Base-by-base conservation (phyloP, 2,113 vertebrate species). In the Takifugu flavidus region DNA sequence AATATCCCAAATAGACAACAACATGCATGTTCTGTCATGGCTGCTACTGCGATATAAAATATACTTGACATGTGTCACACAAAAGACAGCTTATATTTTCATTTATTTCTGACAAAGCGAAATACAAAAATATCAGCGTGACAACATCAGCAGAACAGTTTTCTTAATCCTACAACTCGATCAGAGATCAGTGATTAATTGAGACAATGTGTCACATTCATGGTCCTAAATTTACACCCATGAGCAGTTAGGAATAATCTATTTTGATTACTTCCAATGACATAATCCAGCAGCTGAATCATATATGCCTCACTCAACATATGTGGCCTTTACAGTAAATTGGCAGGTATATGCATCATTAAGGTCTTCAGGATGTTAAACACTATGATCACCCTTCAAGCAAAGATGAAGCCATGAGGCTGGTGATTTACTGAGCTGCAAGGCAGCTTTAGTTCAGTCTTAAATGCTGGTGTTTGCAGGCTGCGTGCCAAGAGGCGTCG, bases 401-500 rank as follows among this genome's bases (percentile, higher is more conserved):
- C 42, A 66, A 56, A 62, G 53, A 59, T 53, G 55, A 73, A 86
- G 75, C 72, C 20, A 15, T 56, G 55, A 73, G 86, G 75, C 72
- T 27, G n/a, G 71, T 81, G 70, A 85, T 87, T 87, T 82, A 66
- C 70, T 61, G 47, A 13, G 26, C 59, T 72, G 44, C 60, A 71
- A 53, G 56, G 55, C 58, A 52, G 56, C 58, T 34, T 45, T 0
- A 15, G 10, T 59, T 75, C 5, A 65, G 64, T 70, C 65, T 28
- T 72, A 73, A 68, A 52, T 68, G 59, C 49, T 43, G 53, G 50
- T 44, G 15, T 1, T 6, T 51, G 64, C 46, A 57, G 59, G 56
- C 44, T 43, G 13, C 52, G 42, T 4, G 7, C 42, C 1, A 2
- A 53, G 27, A 34, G 59, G 54, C 31, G 54, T 64, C 62, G 34